phyloP scores from a whole-genome alignment of 2,888 invertebrate species.

The Chirona hameri region DNA sequence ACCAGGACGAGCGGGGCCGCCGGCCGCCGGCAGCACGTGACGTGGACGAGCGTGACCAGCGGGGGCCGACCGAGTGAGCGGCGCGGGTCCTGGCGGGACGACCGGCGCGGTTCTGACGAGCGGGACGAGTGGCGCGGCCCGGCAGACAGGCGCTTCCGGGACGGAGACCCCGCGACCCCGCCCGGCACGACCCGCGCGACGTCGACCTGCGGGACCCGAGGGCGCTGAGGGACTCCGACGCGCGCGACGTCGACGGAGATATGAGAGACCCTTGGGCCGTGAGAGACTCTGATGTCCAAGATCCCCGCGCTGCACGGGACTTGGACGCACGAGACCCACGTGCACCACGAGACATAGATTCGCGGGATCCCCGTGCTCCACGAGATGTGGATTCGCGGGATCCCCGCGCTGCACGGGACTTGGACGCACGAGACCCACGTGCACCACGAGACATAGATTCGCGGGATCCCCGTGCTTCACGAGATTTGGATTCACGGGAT shows the following conservation, averaged over 20 bases:
- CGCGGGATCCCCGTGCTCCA: not conserved
- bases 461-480: not conserved
- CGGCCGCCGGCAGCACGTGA: not conserved
- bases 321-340: not conserved
- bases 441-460: not conserved
- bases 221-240: constrained; percentile 31
- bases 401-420: not conserved
- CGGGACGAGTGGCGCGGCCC: not conserved
- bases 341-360: not conserved
- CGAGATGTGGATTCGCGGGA: not conserved
- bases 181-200: not conserved
- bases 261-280: not conserved
- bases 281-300: not conserved
- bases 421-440: not conserved
- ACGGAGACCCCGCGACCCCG: not conserved
- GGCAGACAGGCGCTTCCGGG: not conserved
- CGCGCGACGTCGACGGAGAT: not conserved
- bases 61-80: not conserved
- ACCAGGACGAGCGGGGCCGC: not conserved
- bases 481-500: not conserved
- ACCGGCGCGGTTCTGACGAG: not conserved
- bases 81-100: not conserved
- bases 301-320: not conserved
- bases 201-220: constrained; percentile 33
- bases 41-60: not conserved